A percentile compares a stretch with the other conserved stretches of the same genome.
Conservation (phyloP, 2,113 vertebrate species). For the Gnathonemus longibarbis region DNA sequence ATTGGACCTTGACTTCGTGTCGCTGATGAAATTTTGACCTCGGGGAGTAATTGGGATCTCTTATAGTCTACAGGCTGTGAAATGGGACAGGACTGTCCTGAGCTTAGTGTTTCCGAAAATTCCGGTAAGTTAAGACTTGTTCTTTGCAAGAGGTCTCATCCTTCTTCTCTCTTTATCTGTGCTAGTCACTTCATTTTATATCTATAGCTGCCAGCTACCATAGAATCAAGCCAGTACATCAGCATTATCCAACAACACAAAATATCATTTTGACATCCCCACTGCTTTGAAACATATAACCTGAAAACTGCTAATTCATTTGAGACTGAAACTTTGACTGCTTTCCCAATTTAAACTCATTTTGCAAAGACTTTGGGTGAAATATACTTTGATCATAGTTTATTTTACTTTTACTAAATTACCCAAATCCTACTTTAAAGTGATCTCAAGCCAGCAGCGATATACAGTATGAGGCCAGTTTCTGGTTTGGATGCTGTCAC, state of each 20-base stretch:
- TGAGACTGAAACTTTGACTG: neutral
- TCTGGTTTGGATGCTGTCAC: neutral
- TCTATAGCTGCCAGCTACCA: neutral
- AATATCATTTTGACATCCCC: neutral
- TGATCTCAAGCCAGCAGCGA: neutral
- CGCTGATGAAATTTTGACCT: neutral
- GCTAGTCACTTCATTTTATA: neutral
- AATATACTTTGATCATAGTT: neutral
- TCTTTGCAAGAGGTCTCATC: neutral
- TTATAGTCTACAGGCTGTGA: neutral
- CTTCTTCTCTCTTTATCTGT: neutral
- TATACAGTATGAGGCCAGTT: neutral
- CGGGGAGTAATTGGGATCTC: neutral
- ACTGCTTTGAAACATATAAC: neutral
- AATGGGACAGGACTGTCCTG: neutral
- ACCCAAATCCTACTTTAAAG: neutral
- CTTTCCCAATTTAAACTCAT: neutral
- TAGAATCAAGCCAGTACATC: neutral
- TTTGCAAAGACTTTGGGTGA: neutral
- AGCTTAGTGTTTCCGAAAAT: neutral
- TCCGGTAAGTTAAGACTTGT: neutral
- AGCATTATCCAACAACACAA: neutral
- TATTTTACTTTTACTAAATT: neutral
- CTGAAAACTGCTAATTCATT: neutral
- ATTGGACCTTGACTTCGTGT: neutral